Percentiles rank a stretch among this genome's conserved stretches.
phyloP scores from a whole-genome alignment of 92 coral and sea anemone genomes.

The Hydrozoanthus gracilis region DNA sequence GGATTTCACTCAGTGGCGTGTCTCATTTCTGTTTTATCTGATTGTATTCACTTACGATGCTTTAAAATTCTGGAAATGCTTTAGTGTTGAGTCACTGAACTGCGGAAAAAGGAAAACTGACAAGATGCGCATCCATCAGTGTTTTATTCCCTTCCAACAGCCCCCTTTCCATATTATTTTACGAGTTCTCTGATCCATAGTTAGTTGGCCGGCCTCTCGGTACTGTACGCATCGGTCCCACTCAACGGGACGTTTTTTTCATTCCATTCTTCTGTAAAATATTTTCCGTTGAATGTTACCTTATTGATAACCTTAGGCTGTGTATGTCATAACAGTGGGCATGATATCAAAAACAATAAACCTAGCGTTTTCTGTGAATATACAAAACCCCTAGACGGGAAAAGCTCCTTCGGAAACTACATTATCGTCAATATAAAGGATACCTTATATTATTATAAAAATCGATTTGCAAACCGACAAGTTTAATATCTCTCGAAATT shows the following conservation, averaged over 20 bases:
- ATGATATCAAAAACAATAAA: background rate
- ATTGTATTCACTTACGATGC: constrained; percentile 19
- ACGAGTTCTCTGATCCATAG: too few species aligned
- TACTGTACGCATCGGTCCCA: background rate
- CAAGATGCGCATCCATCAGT: too few species aligned
- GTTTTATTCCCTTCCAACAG: too few species aligned
- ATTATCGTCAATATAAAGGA: too few species aligned
- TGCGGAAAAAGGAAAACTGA: background rate
- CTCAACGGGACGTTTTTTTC: background rate
- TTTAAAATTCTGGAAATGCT: constrained; percentile 17
- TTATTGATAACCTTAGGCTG: constrained; percentile 24
- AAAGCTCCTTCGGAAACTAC: too few species aligned
- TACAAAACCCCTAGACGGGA: too few species aligned
- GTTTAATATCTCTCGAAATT: too few species aligned
- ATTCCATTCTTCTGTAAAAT: background rate
- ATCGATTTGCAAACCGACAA: background rate
- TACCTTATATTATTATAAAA: background rate
- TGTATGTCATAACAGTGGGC: background rate
- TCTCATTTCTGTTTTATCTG: constrained; percentile 30
- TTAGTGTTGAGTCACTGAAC: constrained; percentile 11
- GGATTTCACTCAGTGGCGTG: constrained; percentile 32
- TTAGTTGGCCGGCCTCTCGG: background rate
- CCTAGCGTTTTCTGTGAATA: too few species aligned
- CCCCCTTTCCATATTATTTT: too few species aligned
- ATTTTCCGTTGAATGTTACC: background rate